Evolutionary conservation across 2,888 invertebrate species (phyloP).

Genomic region (Polyommatus iphigenia): DNA sequence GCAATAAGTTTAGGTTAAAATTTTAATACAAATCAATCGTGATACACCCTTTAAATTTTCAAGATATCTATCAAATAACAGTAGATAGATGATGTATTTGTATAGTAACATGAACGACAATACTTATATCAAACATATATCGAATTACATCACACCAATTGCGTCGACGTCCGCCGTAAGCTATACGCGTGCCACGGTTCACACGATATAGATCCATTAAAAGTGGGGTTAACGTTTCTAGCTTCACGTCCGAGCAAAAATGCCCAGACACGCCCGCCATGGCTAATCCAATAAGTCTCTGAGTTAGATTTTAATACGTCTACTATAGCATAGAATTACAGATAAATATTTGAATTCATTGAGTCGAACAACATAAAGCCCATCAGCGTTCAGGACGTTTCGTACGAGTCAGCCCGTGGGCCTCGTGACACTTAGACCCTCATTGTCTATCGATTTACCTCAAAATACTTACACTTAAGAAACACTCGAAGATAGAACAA

Average conservation of each 20-base stretch:
- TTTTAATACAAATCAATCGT: conserved; percentile 76
- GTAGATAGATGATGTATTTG: conserved; percentile 64
- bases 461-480: conserved; percentile 74
- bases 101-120: conserved; percentile 79
- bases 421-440: conserved; percentile 53
- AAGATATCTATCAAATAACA: conserved; percentile 75
- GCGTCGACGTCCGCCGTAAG: conserved; percentile 49
- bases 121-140: conserved; percentile 47
- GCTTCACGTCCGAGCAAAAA: conserved; percentile 25
- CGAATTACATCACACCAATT: conserved; percentile 58
- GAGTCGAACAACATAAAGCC: conserved; percentile 36
- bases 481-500: conserved; percentile 79
- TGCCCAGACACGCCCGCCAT: conserved; percentile 17
- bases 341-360: conserved; percentile 32
- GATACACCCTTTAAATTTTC: conserved; percentile 73
- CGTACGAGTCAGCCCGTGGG: conserved; percentile 25
- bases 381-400: conserved; percentile 31
- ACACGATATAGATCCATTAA: conserved; percentile 18
- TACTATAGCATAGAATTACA: conserved; percentile 31
- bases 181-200: conserved; percentile 9
- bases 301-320: conserved; percentile 23
- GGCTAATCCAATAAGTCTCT: conserved; percentile 30
- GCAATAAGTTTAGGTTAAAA: conserved; percentile 77
- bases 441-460: conserved; percentile 67
- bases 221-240: conserved; percentile 19